Base-by-base conservation (phyloP, 2,888 invertebrate species). In the Tachina fera region DNA sequence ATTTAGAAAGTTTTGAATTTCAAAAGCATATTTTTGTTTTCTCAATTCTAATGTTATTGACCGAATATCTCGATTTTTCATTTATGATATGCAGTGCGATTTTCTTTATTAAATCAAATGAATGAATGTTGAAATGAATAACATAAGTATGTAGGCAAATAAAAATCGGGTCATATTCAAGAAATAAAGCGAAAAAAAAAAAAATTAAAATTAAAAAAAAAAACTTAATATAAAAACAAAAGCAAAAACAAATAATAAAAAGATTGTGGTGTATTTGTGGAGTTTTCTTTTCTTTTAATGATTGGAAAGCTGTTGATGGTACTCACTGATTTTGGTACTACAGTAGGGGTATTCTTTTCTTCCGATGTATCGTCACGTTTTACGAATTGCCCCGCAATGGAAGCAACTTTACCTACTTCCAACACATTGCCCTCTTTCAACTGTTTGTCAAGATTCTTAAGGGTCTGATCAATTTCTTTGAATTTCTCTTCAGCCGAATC, bases 361-460 rank as follows among this genome's bases (percentile, higher is more conserved):
- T 93, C 93, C 71, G 91, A 91, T 61, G 90, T 89, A 72, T 92
- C 93, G 45, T 93, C 93, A 90, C 93, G 93, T 84, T 93, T 93
- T 3, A 90, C 92, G 90, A 96, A 95, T 89, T 97, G 94, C 92
- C 97, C 97, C n/a, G 97, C 97, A 93, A 98, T 96, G 78, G 96
- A 96, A 51, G 97, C 97, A 11, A 98, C 97, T 93, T 96, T 96
- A 43, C 96, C 94, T 90, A 93, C 92, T 88, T 96, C 96, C 88
- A 96, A 93, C 68, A 94, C 93, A 88, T 94, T 95, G 90, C 97
- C 97, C 94, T 97, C 96, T 92, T 95, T 96, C 87, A 96, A 93
- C 92, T 96, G 96, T 90, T 95, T 94, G 89, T 96, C 96, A 87
- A 96, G 92, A 89, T 94, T 94, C 90, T 95, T 96, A 87, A 97